Percentiles rank a stretch among this genome's conserved stretches.
Evolutionary conservation across 2,888 invertebrate species (phyloP).

Genomic region (Apamea monoglypha): DNA sequence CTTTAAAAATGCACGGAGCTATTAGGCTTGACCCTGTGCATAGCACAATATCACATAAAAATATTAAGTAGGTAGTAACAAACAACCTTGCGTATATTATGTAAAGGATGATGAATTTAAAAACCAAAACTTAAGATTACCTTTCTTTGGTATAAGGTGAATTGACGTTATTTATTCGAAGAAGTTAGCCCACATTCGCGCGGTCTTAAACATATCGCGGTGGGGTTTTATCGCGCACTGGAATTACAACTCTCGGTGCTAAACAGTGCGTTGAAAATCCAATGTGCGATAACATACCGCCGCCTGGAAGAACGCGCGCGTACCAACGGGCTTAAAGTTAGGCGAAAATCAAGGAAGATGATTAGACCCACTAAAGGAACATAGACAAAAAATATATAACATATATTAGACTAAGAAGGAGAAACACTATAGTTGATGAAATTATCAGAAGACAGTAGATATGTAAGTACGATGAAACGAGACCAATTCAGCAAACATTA

Average conservation of each 20-base stretch:
- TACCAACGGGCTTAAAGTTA: not conserved
- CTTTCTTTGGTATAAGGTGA: not conserved
- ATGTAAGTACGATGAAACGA: slow-evolving; percentile 35
- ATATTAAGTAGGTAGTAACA: slow-evolving; percentile 22
- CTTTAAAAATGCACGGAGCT: slow-evolving; percentile 37
- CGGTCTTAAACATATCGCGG: not conserved
- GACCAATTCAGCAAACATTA: slow-evolving; percentile 57
- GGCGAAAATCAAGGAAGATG: slow-evolving; percentile 4
- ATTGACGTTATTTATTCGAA: slow-evolving; percentile 23
- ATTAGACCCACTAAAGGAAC: slow-evolving; percentile 15
- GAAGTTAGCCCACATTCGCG: not conserved
- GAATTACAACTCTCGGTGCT: not conserved
- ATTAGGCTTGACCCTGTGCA: slow-evolving; percentile 49
- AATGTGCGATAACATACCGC: not conserved
- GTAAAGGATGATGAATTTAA: slow-evolving; percentile 49
- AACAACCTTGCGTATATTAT: slow-evolving; percentile 29
- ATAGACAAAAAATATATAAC: slow-evolving; percentile 9
- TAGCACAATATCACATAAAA: slow-evolving; percentile 54
- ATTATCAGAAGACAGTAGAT: slow-evolving; percentile 33
- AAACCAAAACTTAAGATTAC: slow-evolving; percentile 19
- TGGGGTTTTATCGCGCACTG: not conserved
- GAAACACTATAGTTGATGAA: slow-evolving; percentile 4
- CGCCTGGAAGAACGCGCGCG: not conserved
- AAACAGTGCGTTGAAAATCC: not conserved
- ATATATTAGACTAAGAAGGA: not conserved